Evolutionary conservation across 2,888 invertebrate species (phyloP).

Genomic region (Boloria selene): DNA sequence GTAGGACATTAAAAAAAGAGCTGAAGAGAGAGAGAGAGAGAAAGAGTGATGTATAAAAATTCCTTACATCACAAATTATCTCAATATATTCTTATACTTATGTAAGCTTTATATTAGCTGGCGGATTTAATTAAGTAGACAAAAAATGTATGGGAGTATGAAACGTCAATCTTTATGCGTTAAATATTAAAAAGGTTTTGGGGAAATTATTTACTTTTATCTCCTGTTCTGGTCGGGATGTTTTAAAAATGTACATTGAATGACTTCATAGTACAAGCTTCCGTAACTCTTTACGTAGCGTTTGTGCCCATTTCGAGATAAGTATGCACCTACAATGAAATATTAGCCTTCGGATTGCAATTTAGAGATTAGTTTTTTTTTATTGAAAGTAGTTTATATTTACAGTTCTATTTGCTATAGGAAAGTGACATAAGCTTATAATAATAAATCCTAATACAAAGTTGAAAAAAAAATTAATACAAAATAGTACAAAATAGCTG

Average conservation of each 20-base stretch:
- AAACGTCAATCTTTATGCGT: slow-evolving; percentile 48
- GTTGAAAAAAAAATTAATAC: no score
- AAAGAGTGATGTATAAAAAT: slow-evolving; percentile 15
- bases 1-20: no score
- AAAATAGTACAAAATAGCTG: no score
- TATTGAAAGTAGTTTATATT: background rate
- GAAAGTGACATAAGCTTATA: no score
- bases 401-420: no score
- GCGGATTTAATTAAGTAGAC: slow-evolving; percentile 53
- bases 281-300: slow-evolving; percentile 28
- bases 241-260: slow-evolving; percentile 55
- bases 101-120: slow-evolving; percentile 15
- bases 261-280: slow-evolving; percentile 37
- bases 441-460: no score
- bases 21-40: no score
- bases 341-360: background rate
- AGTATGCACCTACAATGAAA: background rate
- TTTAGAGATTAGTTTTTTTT: background rate
- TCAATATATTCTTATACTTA: background rate
- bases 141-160: slow-evolving; percentile 46
- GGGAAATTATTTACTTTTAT: slow-evolving; percentile 53
- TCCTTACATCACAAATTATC: slow-evolving; percentile 6
- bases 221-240: slow-evolving; percentile 43
- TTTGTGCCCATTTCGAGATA: slow-evolving; percentile 14
- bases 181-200: slow-evolving; percentile 49